Evolutionary conservation across 2,113 vertebrate genomes (phyloP).

Genomic region (Anguilla rostrata): DNA sequence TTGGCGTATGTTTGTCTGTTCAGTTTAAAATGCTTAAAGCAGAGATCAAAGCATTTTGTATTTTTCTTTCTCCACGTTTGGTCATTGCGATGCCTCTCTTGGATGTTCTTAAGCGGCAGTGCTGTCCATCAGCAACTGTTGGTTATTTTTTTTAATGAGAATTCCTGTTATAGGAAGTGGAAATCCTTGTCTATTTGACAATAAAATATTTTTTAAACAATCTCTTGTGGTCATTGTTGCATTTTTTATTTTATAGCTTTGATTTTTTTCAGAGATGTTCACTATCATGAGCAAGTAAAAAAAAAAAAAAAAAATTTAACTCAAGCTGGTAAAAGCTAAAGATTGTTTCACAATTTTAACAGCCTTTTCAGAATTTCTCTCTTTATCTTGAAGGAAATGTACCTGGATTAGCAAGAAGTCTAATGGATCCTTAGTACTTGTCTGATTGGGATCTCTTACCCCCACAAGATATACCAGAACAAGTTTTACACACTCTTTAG

Average conservation of each 20-base stretch:
- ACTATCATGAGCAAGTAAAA: too few relatives aligned
- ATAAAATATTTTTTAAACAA: conserved; percentile 58
- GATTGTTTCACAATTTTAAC: too few relatives aligned
- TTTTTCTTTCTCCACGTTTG: conserved; percentile 38
- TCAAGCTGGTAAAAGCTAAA: too few relatives aligned
- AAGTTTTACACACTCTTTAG: too few relatives aligned
- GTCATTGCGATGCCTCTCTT: conserved; percentile 44
- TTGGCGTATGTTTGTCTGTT: conserved; percentile 32
- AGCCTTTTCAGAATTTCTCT: too few relatives aligned
- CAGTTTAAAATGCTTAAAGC: conserved; percentile 8
- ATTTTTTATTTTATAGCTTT: neutral
- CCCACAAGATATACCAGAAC: too few relatives aligned
- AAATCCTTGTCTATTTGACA: conserved; percentile 65
- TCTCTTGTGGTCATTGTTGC: neutral
- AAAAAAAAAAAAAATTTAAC: too few relatives aligned
- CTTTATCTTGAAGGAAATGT: too few relatives aligned
- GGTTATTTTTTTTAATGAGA: conserved; percentile 33
- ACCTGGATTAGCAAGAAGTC: too few relatives aligned
- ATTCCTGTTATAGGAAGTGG: conserved; percentile 62
- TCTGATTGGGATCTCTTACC: too few relatives aligned
- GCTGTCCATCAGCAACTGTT: conserved; percentile 36
- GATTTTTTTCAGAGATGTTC: too few relatives aligned
- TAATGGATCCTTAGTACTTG: too few relatives aligned
- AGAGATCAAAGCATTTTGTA: conserved; percentile 24
- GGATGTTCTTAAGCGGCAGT: conserved; percentile 46